These are phyloP conservation scores for Listronotus bonariensis DNA, from an alignment of 1,140 invertebrate species.

Conservation along the genomic window DNA sequence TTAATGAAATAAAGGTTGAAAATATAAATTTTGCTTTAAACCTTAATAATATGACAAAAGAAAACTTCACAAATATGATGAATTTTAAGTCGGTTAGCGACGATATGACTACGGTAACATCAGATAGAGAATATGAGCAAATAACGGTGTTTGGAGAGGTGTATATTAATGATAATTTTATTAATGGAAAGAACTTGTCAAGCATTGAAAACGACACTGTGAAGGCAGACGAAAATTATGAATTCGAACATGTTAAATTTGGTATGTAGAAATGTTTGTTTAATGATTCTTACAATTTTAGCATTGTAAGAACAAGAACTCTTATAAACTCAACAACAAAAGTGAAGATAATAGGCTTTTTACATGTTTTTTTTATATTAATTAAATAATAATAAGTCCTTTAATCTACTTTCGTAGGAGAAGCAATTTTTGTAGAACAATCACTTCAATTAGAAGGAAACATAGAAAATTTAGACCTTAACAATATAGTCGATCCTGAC, in stretches of 20 bases:
- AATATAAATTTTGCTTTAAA: slow-evolving; percentile 39
- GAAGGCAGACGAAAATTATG: slow-evolving; percentile 52
- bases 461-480: slow-evolving; percentile 48
- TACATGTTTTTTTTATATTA: too few relatives aligned
- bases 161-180: slow-evolving; percentile 41
- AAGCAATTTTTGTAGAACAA: slow-evolving; percentile 14
- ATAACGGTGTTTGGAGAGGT: slow-evolving; percentile 48
- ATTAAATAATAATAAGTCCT: too few relatives aligned
- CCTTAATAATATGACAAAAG: slow-evolving; percentile 30
- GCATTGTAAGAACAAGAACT: too few relatives aligned
- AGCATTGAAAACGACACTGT: slow-evolving; percentile 53
- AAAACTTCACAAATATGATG: slow-evolving; percentile 27
- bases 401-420: slow-evolving; percentile 12
- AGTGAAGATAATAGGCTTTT: too few relatives aligned
- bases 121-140: slow-evolving; percentile 51
- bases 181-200: slow-evolving; percentile 53
- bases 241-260: slow-evolving; percentile 52
- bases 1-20: slow-evolving; percentile 24
- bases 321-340: too few relatives aligned
- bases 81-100: slow-evolving; percentile 30
- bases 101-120: slow-evolving; percentile 34
- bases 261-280: slow-evolving; percentile 44
- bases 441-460: slow-evolving; percentile 40
- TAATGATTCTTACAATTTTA: too few relatives aligned
- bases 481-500: slow-evolving; percentile 41